A percentile compares a stretch with the other conserved stretches of the same genome.
These are phyloP conservation scores for Shargacucullia verbasci DNA, from an alignment of 2,888 invertebrate genomes.

Conservation along the genomic window DNA sequence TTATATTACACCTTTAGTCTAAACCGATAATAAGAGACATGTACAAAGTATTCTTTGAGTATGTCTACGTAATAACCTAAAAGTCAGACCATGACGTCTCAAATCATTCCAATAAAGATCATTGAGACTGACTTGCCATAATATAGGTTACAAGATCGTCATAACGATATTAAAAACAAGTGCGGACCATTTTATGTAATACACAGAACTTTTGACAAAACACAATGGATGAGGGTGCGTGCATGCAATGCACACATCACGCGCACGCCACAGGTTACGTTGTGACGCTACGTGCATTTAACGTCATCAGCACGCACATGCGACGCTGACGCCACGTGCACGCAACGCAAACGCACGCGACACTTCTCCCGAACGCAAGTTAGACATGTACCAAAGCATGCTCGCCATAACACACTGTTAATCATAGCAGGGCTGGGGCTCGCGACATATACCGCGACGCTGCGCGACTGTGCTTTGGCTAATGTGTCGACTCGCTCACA, in stretches of 20 bases:
- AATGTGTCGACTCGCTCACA: conserved; percentile 60
- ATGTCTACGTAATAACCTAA: no score
- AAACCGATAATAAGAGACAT: no score
- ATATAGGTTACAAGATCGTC: background rate
- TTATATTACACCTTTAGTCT: no score
- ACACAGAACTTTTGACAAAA: conserved; percentile 54
- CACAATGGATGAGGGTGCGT: conserved; percentile 58
- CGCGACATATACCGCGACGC: conserved; percentile 62
- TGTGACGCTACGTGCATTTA: no score
- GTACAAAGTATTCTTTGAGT: no score
- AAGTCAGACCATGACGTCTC: no score
- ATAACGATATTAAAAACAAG: background rate
- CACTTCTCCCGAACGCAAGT: conserved; percentile 65
- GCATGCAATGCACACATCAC: conserved; percentile 19
- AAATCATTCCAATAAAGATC: no score
- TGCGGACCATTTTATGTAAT: background rate
- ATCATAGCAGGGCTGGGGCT: conserved; percentile 61
- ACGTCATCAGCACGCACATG: conserved; percentile 21
- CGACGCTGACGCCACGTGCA: conserved; percentile 8
- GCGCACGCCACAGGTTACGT: conserved; percentile 9
- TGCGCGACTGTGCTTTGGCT: conserved; percentile 55
- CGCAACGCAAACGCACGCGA: conserved; percentile 38
- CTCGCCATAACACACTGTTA: conserved; percentile 83
- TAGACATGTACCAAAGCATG: conserved; percentile 84
- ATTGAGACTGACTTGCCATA: background rate